Evolutionary conservation across 2,113 vertebrate species (phyloP).

Genomic region (Dendrocopos noguchii): DNA sequence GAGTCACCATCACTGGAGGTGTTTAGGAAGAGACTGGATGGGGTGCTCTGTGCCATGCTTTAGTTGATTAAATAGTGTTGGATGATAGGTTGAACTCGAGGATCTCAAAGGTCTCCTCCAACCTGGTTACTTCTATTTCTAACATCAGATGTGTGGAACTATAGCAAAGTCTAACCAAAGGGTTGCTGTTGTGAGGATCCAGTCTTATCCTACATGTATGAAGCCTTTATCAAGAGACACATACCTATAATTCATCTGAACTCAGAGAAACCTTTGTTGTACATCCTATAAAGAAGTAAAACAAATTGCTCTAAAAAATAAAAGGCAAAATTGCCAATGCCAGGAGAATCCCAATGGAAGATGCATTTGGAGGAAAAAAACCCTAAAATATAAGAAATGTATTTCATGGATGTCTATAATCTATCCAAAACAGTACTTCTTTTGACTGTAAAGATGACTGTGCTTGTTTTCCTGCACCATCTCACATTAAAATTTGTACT

Average conservation of each 20-base stretch:
- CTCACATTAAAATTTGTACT: not conserved
- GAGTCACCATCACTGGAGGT: too few species aligned
- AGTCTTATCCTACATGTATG: not conserved
- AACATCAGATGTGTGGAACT: not conserved
- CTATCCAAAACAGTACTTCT: not conserved
- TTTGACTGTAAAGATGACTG: not conserved
- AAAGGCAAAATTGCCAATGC: not conserved
- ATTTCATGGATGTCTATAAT: not conserved
- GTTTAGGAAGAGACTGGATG: too few species aligned
- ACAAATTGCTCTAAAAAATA: not conserved
- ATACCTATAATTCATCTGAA: not conserved
- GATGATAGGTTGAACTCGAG: too few species aligned
- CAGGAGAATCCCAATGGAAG: not conserved
- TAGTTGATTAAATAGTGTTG: too few species aligned
- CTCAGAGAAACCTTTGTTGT: not conserved
- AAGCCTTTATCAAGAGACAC: not conserved
- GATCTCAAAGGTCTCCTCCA: too few species aligned
- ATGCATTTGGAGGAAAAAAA: not conserved
- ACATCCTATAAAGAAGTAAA: not conserved
- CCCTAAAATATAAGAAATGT: not conserved
- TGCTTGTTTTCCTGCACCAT: not conserved
- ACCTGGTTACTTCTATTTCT: too few species aligned
- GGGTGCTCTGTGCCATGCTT: too few species aligned
- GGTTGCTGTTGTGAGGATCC: not conserved
- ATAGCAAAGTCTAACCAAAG: not conserved